These are phyloP conservation scores for Catamblyrhynchus diadema DNA, from an alignment of 2,797 vertebrate genomes.

Conservation along the genomic window DNA sequence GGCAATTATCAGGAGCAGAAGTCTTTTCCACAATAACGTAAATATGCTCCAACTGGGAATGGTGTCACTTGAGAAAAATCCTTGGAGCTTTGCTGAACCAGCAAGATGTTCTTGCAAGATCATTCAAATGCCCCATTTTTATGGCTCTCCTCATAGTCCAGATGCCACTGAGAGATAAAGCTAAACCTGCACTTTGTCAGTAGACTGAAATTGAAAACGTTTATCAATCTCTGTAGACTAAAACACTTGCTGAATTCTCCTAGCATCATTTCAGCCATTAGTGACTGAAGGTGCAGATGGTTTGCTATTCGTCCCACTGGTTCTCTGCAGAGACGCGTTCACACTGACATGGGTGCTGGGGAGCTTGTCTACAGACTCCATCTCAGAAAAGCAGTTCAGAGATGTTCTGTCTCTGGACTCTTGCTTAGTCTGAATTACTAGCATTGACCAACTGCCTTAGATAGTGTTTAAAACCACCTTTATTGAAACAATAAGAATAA, in stretches of 20 bases:
- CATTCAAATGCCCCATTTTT: slow-evolving; percentile 48
- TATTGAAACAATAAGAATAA: background rate
- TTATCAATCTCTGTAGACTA: slow-evolving; percentile 48
- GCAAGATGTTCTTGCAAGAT: slow-evolving; percentile 51
- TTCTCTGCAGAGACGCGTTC: background rate
- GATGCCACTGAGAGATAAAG: slow-evolving; percentile 59
- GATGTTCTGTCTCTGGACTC: background rate
- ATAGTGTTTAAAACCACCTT: background rate
- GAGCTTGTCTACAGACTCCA: background rate
- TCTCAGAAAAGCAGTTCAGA: background rate
- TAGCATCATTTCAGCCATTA: background rate
- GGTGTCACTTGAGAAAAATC: slow-evolving; percentile 44
- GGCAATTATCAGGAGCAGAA: background rate
- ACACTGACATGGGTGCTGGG: background rate
- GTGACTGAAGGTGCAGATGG: slow-evolving; percentile 3
- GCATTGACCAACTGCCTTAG: background rate
- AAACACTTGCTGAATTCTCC: slow-evolving; percentile 31
- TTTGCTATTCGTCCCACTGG: background rate
- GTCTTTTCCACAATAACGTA: background rate
- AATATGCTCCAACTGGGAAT: slow-evolving; percentile 13
- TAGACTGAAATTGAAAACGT: slow-evolving; percentile 44
- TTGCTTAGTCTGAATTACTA: background rate
- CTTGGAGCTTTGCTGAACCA: slow-evolving; percentile 57
- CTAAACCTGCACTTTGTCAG: slow-evolving; percentile 49
- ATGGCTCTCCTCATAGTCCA: slow-evolving; percentile 43